Conservation (phyloP, 2,888 invertebrate species). For the Axea sp. region DNA sequence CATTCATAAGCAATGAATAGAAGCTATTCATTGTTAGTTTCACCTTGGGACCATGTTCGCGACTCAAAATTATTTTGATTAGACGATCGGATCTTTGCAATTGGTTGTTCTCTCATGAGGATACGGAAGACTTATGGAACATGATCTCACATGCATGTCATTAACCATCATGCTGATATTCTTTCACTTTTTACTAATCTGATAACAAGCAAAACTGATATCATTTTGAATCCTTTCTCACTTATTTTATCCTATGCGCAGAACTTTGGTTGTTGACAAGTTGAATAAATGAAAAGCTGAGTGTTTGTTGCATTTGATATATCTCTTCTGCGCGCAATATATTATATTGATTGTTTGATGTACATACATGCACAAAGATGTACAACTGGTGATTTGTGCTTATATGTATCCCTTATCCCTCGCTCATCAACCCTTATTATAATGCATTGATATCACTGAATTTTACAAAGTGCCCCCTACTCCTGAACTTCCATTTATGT, state of each 20-base stretch:
- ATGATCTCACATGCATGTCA: constrained; percentile 52
- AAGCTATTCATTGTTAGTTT: too few species aligned
- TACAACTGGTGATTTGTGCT: constrained; percentile 25
- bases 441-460: constrained; percentile 9
- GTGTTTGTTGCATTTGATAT: constrained; percentile 12
- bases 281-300: constrained; percentile 2
- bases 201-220: too few species aligned
- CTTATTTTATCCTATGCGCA: constrained; percentile 9
- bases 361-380: constrained; percentile 1
- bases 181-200: constrained; percentile 17
- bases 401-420: background rate
- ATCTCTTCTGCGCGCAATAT: constrained; percentile 11
- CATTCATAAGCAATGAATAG: background rate
- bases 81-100: background rate
- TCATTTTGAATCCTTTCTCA: constrained; percentile 4
- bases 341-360: constrained; percentile 24
- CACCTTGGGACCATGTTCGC: constrained; percentile 40
- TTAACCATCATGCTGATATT: constrained; percentile 9
- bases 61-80: constrained; percentile 19
- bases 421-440: constrained; percentile 17
- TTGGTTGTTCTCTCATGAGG: constrained; percentile 8
- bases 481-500: constrained; percentile 1
- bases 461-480: background rate
- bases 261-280: too few species aligned
- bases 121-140: constrained; percentile 10